Evolutionary conservation across 2,113 vertebrate species (phyloP), one percentile per base, ranked within the genome.

Genomic region (Pan paniscus): DNA sequence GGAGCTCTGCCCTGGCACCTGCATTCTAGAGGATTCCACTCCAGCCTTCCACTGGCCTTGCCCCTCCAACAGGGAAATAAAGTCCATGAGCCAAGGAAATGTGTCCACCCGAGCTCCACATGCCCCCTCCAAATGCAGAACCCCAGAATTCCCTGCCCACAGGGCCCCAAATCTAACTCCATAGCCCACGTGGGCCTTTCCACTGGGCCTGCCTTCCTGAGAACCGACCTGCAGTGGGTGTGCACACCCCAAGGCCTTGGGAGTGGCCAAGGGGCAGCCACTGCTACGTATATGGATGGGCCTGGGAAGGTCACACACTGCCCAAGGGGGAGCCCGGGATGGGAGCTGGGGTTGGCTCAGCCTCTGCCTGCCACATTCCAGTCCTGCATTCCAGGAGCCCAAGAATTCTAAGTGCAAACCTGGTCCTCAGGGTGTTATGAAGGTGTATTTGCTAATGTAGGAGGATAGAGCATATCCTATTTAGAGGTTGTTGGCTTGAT

Each of bases 401-500:
- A 40, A 22, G 27, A 35, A 70, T 64, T 90, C 79, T 72, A 50
- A 93, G 8, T 20, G 70, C 43, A 79, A 85, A 14, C 48, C 61
- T 46, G 48, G 73, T 68, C 87, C 95, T 84, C 43, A 22, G 67
- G 90, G 35, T 86, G 59, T 89, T 6, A 4, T 9, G n/a, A 70
- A 96, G 38, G 46, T 80, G 13, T 9, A 38, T 91, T 73, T 87
- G 43, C 48, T 25, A 18, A 11, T 0, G 27, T 70, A n/a, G 85
- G 81, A 73, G 67, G 64, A 93, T 18, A 38, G 57, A 88, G 57
- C 72, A 64, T 43, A 68, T 84, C 90, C 91, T 93, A 17, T 67
- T 76, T 81, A 92, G 84, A 64, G 20, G 59, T 61, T 20, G 38
- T 70, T 80, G 67, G 75, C 86, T 93, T 86, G 64, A 50, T 90